Conservation (phyloP, 1,140 invertebrate species). For the Tachypleus tridentatus region DNA sequence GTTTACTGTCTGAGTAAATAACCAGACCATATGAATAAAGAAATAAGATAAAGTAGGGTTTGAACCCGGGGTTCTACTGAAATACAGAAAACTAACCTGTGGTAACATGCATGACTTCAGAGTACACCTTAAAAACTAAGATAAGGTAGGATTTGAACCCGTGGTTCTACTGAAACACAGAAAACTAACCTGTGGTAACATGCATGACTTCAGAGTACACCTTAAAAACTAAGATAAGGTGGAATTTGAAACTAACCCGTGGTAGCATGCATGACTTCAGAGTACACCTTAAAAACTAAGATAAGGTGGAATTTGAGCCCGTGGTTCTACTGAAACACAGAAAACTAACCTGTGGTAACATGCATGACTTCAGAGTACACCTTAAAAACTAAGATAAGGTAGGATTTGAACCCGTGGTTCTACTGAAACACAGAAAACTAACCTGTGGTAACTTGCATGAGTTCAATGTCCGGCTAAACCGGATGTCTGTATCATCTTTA, state of each 20-base stretch:
- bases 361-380: conserved; percentile 80
- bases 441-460: conserved; percentile 67
- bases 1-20: too few relatives aligned
- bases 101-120: conserved; percentile 80
- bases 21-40: too few relatives aligned
- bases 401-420: too few relatives aligned
- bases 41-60: too few relatives aligned
- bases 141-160: too few relatives aligned
- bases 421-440: conserved; percentile 5
- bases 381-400: conserved; percentile 45
- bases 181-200: conserved; percentile 49
- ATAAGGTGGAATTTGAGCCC: too few relatives aligned
- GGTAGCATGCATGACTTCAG: conserved; percentile 81
- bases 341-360: conserved; percentile 46
- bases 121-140: conserved; percentile 78
- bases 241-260: conserved; percentile 31
- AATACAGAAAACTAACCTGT: conserved; percentile 31
- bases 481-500: conserved; percentile 84
- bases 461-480: conserved; percentile 78
- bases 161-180: too few relatives aligned
- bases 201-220: conserved; percentile 80
- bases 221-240: conserved; percentile 34
- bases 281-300: too few relatives aligned
- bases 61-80: too few relatives aligned
- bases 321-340: too few relatives aligned